Conservation (phyloP, 2,113 vertebrate species). For the Pangasianodon hypophthalmus region DNA sequence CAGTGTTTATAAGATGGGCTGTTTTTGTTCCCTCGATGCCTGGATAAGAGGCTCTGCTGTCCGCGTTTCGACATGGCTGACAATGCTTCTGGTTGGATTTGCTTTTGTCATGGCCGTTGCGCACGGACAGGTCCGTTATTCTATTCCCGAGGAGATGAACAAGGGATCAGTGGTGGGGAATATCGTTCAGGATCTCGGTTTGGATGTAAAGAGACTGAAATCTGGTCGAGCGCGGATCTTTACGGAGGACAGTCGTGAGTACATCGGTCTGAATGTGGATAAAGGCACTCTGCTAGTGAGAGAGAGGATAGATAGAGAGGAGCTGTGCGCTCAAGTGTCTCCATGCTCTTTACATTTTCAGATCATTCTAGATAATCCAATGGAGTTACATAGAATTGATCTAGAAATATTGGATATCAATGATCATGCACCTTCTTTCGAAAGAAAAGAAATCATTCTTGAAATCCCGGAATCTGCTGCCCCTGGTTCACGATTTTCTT, state of each 20-base stretch:
- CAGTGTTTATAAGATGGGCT: not conserved
- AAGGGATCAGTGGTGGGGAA: constrained; percentile 48
- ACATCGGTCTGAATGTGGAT: constrained; percentile 75
- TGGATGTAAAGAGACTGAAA: constrained; percentile 53
- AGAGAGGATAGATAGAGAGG: constrained; percentile 74
- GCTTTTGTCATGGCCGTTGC: constrained; percentile 25
- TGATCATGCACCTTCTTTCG: constrained; percentile 61
- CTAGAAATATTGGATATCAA: constrained; percentile 65
- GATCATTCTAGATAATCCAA: constrained; percentile 74
- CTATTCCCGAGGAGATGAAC: constrained; percentile 51
- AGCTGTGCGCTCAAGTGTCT: constrained; percentile 66
- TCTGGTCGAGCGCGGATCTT: constrained; percentile 72
- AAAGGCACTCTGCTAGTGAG: constrained; percentile 70
- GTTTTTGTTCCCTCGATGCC: not conserved
- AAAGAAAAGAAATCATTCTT: constrained; percentile 56
- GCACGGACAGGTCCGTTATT: constrained; percentile 50
- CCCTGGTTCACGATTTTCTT: constrained; percentile 66
- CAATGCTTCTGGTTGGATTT: constrained; percentile 17
- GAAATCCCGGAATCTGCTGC: constrained; percentile 67
- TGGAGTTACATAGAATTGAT: constrained; percentile 72
- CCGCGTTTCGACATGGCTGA: constrained; percentile 1
- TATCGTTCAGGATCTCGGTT: constrained; percentile 69
- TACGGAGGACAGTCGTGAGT: constrained; percentile 76
- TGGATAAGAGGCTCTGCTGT: not conserved
- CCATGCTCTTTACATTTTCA: constrained; percentile 73